Conservation (phyloP, 2,797 vertebrate genomes). For the Lepidocolaptes lacrymiger region DNA sequence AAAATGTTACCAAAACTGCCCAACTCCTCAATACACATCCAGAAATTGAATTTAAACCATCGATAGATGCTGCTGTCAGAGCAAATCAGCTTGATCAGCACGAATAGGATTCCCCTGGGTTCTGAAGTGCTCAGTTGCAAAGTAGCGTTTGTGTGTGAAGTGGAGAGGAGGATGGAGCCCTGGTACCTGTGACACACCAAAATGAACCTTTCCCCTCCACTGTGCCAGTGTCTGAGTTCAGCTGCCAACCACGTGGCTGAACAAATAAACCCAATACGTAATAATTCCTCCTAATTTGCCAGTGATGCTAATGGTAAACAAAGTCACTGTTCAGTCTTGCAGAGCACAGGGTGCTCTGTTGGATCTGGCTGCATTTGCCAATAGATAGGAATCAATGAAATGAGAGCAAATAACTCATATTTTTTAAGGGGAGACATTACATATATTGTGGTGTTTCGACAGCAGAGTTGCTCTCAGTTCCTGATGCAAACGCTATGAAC, state of each 20-base stretch:
- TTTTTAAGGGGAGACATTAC: background rate
- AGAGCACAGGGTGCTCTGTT: background rate
- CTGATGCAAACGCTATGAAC: background rate
- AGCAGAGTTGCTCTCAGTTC: background rate
- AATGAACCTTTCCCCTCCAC: background rate
- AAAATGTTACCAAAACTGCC: background rate
- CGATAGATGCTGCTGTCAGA: background rate
- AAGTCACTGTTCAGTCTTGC: background rate
- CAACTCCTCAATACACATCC: fast-evolving
- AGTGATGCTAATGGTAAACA: background rate
- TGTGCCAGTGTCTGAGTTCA: background rate
- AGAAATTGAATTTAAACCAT: background rate
- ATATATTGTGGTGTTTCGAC: background rate
- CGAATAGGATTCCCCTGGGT: background rate
- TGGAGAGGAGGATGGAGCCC: background rate
- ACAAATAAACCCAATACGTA: background rate
- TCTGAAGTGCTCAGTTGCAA: background rate
- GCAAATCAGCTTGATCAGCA: background rate
- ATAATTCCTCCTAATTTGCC: conserved; percentile 18
- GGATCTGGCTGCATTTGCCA: background rate
- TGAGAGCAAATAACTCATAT: background rate
- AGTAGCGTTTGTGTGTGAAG: background rate
- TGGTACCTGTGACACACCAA: background rate
- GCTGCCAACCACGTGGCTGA: background rate
- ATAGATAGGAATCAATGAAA: background rate